Conservation (phyloP, 2,888 invertebrate species). For the Amaurobius ferox region DNA sequence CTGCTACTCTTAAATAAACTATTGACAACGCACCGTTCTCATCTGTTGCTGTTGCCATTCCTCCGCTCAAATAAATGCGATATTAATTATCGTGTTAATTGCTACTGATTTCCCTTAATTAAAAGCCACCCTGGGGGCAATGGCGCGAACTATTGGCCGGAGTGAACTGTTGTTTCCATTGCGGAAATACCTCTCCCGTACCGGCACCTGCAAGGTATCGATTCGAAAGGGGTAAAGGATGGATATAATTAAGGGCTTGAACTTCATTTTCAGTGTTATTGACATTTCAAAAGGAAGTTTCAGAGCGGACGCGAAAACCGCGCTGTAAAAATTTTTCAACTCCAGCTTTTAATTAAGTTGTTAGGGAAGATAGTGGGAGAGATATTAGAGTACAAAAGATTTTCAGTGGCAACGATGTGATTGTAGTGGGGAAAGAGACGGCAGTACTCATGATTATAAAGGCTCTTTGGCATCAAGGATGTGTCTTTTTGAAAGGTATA, state of each 20-base stretch:
- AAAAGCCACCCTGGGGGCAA: constrained; percentile 13
- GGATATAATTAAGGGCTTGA: constrained; percentile 45
- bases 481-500: too few species aligned
- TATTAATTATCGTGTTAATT: constrained; percentile 53
- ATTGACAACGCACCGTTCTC: background rate
- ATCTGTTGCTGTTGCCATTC: background rate
- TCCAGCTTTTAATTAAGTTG: constrained; percentile 3
- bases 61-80: constrained; percentile 35
- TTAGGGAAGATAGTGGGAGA: background rate
- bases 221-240: constrained; percentile 17
- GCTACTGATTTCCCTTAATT: constrained; percentile 47
- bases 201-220: constrained; percentile 38
- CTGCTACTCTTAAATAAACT: too few species aligned
- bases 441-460: too few species aligned
- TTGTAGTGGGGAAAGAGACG: too few species aligned
- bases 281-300: constrained; percentile 32
- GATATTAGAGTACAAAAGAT: background rate
- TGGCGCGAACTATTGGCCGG: constrained; percentile 18
- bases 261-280: constrained; percentile 63
- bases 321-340: constrained; percentile 16
- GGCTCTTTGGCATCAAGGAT: too few species aligned
- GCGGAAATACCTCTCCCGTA: background rate
- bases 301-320: background rate
- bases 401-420: constrained; percentile 1
- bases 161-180: background rate